Base-by-base conservation (phyloP, 2,888 invertebrate species). In the Andrena dorsata region DNA sequence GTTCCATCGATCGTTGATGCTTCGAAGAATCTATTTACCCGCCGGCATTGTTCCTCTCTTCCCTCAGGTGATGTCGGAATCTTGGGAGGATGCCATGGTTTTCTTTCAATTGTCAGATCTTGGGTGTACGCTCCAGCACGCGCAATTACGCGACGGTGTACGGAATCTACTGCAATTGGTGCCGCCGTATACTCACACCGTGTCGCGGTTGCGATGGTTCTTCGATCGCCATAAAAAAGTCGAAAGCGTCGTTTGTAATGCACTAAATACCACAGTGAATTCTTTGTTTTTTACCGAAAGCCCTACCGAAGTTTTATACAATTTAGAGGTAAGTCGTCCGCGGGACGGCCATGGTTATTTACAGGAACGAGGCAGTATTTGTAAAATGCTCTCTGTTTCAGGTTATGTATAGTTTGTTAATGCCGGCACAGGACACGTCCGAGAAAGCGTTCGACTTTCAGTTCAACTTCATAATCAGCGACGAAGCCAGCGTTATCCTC, bases 31-130 rank as follows among this genome's bases (percentile, higher is more conserved):
- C n/a, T 23, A 35, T 41, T 7, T 2, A 28, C 16, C 23, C 1
- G 5, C 4, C 49, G 56, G 28, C 35, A 32, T 4, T 49, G 30
- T 68, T 3, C 20, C 23, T 71, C 23, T 71, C 35, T 60, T 1
- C 2, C 76, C 75, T 4, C 94, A 97, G 97, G 94, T 98, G 68
- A 98, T 99, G 95, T 96, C 98, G 0, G 96, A 97, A 94, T 96
- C 97, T 89, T 95, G 96, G 58, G 96, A 96, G 92, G 97, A 97
- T 91, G 95, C 96, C 51, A 96, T 96, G 79, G 98, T 98, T 93
- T 97, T 98, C 93, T 95, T 97, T 91, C 97, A 98, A 93, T 94
- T 99, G 89, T 97, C 98, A 90, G 98, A 98, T 93, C 94, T 98
- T 88, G 99, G 98, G 61, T 97, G 98, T 91, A 96, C 96, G 72